These are phyloP conservation scores for Scaptomyza cyrtandrae DNA, from an alignment of 2,888 invertebrate species.

Conservation along the genomic window DNA sequence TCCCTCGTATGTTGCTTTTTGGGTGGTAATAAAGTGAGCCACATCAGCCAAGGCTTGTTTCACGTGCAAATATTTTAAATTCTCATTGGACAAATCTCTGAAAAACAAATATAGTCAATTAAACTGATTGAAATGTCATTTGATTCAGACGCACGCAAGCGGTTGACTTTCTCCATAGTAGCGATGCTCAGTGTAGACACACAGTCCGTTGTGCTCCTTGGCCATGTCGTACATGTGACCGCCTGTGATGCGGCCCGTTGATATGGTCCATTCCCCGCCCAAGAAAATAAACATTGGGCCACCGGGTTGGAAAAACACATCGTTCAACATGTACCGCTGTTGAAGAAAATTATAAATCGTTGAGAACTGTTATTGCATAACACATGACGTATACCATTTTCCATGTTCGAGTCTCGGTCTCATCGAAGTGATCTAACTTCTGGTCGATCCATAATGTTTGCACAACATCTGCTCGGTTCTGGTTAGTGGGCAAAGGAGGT, in stretches of 20 bases:
- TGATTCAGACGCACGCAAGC: constrained; percentile 86
- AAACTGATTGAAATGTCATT: background rate
- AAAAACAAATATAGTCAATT: background rate
- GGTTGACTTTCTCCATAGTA: constrained; percentile 92
- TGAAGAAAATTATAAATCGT: background rate
- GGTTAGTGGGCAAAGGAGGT: constrained; percentile 80
- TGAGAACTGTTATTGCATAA: constrained; percentile 9
- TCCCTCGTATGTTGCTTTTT: constrained; percentile 82
- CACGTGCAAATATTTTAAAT: constrained; percentile 87
- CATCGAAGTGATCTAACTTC: constrained; percentile 87
- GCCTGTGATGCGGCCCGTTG: constrained; percentile 85
- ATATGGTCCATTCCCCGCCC: constrained; percentile 90
- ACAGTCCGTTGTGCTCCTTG: constrained; percentile 86
- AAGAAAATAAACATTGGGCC: constrained; percentile 88
- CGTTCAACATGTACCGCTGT: constrained; percentile 86
- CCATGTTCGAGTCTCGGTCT: constrained; percentile 86
- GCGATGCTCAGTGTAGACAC: constrained; percentile 92
- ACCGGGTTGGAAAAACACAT: constrained; percentile 84
- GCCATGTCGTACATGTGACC: constrained; percentile 89
- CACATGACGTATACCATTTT: constrained; percentile 83
- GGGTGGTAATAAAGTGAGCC: constrained; percentile 87
- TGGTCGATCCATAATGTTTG: constrained; percentile 85
- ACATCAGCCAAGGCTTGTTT: constrained; percentile 89
- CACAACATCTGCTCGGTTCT: constrained; percentile 62
- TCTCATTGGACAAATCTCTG: constrained; percentile 86